These are phyloP conservation scores for Thymelicus acteon DNA, from an alignment of 2,888 invertebrate species.

Conservation along the genomic window DNA sequence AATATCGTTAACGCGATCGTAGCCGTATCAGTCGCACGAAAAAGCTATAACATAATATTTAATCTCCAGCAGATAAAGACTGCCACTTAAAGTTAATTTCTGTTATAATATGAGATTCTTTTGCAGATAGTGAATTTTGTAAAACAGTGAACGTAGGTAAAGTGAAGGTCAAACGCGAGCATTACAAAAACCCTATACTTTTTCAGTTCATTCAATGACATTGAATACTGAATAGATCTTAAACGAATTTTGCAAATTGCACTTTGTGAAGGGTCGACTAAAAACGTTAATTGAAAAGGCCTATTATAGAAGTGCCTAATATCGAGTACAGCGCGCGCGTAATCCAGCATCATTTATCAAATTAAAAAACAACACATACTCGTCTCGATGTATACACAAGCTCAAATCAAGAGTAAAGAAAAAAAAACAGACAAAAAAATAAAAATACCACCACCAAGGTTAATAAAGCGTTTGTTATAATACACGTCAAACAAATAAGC, in stretches of 20 bases:
- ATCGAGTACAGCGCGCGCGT: slow-evolving; percentile 30
- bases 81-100: slow-evolving; percentile 5
- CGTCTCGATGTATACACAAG: slow-evolving; percentile 69
- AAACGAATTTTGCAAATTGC: slow-evolving; percentile 40
- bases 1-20: slow-evolving; percentile 28
- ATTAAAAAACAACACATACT: slow-evolving; percentile 43
- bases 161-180: slow-evolving; percentile 56
- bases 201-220: slow-evolving; percentile 63
- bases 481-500: slow-evolving; percentile 28
- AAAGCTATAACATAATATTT: slow-evolving; percentile 6
- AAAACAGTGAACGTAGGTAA: slow-evolving; percentile 60
- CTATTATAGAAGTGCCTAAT: slow-evolving; percentile 22
- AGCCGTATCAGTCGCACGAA: slow-evolving; percentile 6
- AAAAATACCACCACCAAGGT: slow-evolving; percentile 69
- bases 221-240: slow-evolving; percentile 55
- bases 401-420: slow-evolving; percentile 48
- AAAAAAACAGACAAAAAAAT: slow-evolving; percentile 52
- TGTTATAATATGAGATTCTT: slow-evolving; percentile 14
- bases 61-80: neutral
- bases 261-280: slow-evolving; percentile 46
- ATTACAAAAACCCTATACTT: slow-evolving; percentile 51
- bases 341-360: slow-evolving; percentile 17
- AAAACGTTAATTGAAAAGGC: slow-evolving; percentile 39
- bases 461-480: slow-evolving; percentile 55
- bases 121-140: slow-evolving; percentile 28